Conservation (phyloP, 2,888 invertebrate genomes). For the Caenorhabditis doughertyi region DNA sequence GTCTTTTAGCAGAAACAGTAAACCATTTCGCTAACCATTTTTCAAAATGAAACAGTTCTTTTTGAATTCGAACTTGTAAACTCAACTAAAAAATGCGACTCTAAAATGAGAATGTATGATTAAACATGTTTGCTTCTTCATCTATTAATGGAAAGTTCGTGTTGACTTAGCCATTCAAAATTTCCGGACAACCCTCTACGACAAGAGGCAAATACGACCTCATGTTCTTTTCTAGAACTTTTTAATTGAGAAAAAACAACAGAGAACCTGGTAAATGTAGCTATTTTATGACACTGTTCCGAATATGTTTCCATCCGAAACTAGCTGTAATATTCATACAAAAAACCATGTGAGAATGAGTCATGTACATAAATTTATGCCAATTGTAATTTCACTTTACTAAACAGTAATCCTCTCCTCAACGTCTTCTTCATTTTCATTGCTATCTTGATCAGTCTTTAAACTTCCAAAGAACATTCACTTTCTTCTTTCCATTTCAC, state of each 20-base stretch:
- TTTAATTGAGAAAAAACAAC: not conserved
- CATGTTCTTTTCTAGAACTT: too few relatives aligned
- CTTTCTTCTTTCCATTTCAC: conserved; percentile 19
- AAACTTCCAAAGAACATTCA: conserved; percentile 48
- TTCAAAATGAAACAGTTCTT: too few relatives aligned
- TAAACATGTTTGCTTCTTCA: not conserved
- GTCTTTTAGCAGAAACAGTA: too few relatives aligned
- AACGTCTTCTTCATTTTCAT: not conserved
- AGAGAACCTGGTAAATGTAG: too few relatives aligned
- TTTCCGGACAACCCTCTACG: conserved; percentile 1
- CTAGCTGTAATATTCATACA: not conserved
- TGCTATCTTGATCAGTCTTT: not conserved
- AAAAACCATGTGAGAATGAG: conserved; percentile 4
- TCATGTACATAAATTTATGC: conserved; percentile 7
- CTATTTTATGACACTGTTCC: too few relatives aligned
- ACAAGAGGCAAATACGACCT: too few relatives aligned
- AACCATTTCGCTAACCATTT: too few relatives aligned
- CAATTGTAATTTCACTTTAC: conserved; percentile 17
- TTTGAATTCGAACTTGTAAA: too few relatives aligned
- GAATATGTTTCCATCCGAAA: too few relatives aligned
- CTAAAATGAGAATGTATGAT: not conserved
- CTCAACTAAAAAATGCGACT: not conserved
- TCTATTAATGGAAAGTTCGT: conserved; percentile 9
- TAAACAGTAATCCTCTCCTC: not conserved
- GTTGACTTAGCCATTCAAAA: conserved; percentile 8